Percentiles rank a stretch among this genome's conserved stretches.
phyloP scores from a whole-genome alignment of 2,888 invertebrate species.

The Melinopterus prodromus region DNA sequence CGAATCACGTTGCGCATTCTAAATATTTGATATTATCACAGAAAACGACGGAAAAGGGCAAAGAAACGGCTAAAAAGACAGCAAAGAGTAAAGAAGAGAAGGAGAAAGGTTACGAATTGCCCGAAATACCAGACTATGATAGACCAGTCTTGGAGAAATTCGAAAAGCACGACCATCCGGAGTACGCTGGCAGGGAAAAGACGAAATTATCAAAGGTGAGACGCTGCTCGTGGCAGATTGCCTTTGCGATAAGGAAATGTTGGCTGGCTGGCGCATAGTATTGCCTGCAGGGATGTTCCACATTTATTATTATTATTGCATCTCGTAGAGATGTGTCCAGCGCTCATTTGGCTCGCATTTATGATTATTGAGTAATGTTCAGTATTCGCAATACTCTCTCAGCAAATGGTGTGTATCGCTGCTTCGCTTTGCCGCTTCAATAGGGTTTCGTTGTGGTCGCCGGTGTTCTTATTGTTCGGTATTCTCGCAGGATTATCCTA shows the following conservation, averaged over 20 bases:
- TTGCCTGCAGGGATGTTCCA: conserved; percentile 20
- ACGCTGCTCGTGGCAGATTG: conserved; percentile 35
- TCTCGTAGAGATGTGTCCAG: conserved; percentile 33
- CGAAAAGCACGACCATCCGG: conserved; percentile 61
- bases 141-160: conserved; percentile 77
- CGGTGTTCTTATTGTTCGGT: neutral
- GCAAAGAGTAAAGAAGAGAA: conserved; percentile 65
- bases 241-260: conserved; percentile 32
- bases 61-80: conserved; percentile 59
- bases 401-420: conserved; percentile 32
- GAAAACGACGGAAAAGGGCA: conserved; percentile 51
- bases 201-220: conserved; percentile 58
- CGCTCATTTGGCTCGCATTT: conserved; percentile 34
- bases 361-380: conserved; percentile 31
- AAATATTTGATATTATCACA: conserved; percentile 31
- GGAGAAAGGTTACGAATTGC: conserved; percentile 65
- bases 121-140: conserved; percentile 74
- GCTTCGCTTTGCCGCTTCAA: conserved; percentile 29
- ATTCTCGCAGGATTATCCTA: conserved; percentile 53
- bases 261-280: conserved; percentile 29
- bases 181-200: conserved; percentile 63
- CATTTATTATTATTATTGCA: conserved; percentile 37
- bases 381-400: conserved; percentile 27
- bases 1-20: neutral
- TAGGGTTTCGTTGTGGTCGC: conserved; percentile 32